Evolutionary conservation across 2,888 invertebrate species (phyloP).

Genomic region (Rotaria socialis): DNA sequence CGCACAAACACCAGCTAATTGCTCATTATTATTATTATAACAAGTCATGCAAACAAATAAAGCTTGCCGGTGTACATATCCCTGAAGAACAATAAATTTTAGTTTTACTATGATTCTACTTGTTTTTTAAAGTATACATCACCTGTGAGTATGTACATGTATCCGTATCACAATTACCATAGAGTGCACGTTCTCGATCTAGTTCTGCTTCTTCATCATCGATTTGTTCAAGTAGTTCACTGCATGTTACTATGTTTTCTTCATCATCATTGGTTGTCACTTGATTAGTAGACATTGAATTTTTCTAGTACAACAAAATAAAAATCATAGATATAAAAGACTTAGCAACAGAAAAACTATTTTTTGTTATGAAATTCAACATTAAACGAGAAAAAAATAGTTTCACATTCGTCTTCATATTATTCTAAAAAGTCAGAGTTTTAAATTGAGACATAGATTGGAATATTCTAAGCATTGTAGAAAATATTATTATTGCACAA

Average conservation of each 20-base stretch:
- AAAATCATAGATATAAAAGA: no score
- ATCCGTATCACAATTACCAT: constrained; percentile 7
- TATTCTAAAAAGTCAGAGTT: no score
- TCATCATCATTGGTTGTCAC: neutral
- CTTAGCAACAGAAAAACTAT: no score
- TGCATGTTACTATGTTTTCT: neutral
- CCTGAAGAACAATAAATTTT: neutral
- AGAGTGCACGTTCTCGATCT: constrained; percentile 22
- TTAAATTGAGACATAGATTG: no score
- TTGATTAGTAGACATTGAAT: neutral
- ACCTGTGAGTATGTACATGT: constrained; percentile 15
- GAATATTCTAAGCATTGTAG: no score
- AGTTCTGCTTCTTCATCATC: constrained; percentile 26
- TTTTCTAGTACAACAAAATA: neutral
- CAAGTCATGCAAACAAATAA: constrained; percentile 45
- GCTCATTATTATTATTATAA: neutral
- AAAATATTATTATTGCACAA: no score
- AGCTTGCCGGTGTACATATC: constrained; percentile 46
- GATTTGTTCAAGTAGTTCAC: constrained; percentile 15
- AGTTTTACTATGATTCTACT: neutral
- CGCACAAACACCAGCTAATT: constrained; percentile 65
- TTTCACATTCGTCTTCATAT: no score
- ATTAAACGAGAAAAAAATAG: no score
- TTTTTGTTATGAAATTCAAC: no score
- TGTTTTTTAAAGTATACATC: no score